A percentile compares a stretch with the other conserved stretches of the same genome.
Conservation (phyloP, 2,113 vertebrate genomes). For the Tonatia bakeri region DNA sequence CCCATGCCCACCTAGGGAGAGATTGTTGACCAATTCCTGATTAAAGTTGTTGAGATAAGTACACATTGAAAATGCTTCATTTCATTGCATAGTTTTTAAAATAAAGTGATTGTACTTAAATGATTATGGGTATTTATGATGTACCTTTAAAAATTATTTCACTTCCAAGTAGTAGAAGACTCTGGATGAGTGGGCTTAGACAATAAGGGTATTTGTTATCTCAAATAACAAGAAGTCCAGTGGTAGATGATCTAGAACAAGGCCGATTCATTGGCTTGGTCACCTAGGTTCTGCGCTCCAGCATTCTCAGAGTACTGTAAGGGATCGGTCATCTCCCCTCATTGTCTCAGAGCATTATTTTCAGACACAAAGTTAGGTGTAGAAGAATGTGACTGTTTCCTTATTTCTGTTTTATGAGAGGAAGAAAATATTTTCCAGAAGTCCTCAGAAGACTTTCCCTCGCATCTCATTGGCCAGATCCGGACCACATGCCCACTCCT, state of each 20-base stretch:
- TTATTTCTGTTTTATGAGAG: background rate
- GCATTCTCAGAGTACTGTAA: background rate
- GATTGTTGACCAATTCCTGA: background rate
- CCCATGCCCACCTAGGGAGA: background rate
- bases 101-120: background rate
- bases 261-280: background rate
- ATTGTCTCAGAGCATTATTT: background rate
- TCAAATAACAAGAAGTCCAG: background rate
- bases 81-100: background rate
- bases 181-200: background rate
- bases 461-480: background rate
- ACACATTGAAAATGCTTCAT: background rate
- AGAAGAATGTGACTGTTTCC: background rate
- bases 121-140: background rate
- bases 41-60: background rate
- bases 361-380: background rate
- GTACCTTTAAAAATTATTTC: background rate
- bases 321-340: background rate
- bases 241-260: background rate
- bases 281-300: background rate
- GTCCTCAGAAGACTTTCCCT: background rate
- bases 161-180: background rate
- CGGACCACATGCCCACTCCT: background rate
- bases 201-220: background rate
- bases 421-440: background rate